Conservation (phyloP, 2,888 invertebrate species). For the Scrobipalpa atriplicella region DNA sequence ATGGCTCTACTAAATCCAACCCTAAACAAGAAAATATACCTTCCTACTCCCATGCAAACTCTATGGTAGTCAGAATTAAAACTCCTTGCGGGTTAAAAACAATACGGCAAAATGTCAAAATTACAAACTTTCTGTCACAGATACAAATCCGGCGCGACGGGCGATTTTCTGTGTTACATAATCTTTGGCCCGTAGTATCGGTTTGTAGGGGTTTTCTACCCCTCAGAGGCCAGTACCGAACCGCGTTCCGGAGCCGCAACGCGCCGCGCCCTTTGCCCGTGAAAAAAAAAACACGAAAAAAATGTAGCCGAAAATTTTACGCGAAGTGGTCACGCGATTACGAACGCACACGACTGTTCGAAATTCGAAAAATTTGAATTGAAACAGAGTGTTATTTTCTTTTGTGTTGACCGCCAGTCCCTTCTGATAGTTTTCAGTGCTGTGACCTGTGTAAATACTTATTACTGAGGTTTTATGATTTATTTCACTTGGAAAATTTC, state of each 20-base stretch:
- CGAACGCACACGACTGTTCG: constrained; percentile 41
- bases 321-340: constrained; percentile 31
- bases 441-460: constrained; percentile 48
- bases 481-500: background rate
- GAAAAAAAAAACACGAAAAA: constrained; percentile 57
- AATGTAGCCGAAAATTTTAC: constrained; percentile 55
- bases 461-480: background rate
- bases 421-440: constrained; percentile 38
- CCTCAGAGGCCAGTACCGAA: constrained; percentile 62
- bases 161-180: constrained; percentile 3
- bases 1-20: too few species aligned
- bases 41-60: too few species aligned
- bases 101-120: too few species aligned
- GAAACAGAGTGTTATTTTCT: constrained; percentile 13
- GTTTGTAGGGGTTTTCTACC: constrained; percentile 68
- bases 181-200: constrained; percentile 62
- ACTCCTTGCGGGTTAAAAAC: too few species aligned
- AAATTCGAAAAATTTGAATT: constrained; percentile 35
- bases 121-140: too few species aligned
- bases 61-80: too few species aligned
- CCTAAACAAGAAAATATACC: too few species aligned
- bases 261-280: constrained; percentile 41
- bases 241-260: constrained; percentile 48
- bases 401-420: constrained; percentile 5
- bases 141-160: too few species aligned